Evolutionary conservation across 2,888 invertebrate genomes (phyloP).

Genomic region (Ochlodes sylvanus): DNA sequence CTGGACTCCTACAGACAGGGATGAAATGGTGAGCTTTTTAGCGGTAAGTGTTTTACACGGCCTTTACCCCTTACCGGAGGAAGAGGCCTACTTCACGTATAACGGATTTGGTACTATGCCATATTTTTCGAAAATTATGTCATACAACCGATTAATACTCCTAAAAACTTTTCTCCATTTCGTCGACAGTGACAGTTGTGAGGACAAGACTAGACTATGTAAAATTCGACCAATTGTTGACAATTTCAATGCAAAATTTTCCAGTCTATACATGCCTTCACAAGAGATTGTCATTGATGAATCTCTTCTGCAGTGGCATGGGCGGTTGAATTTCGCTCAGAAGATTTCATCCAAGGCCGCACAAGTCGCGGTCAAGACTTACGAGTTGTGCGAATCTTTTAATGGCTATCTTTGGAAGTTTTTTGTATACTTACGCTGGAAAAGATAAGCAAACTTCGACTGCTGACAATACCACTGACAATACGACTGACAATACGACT

Average conservation of each 20-base stretch:
- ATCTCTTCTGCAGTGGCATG: constrained; percentile 49
- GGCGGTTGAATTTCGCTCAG: constrained; percentile 45
- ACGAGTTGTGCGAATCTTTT: constrained; percentile 47
- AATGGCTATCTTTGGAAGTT: constrained; percentile 48
- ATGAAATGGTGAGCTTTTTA: constrained; percentile 44
- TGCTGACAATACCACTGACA: too few relatives aligned
- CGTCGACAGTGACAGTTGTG: constrained; percentile 39
- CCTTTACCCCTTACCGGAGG: constrained; percentile 44
- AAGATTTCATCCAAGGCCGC: constrained; percentile 45
- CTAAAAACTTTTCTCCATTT: constrained; percentile 46
- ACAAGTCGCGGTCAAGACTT: constrained; percentile 44
- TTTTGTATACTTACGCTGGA: constrained; percentile 44
- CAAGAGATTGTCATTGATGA: constrained; percentile 50
- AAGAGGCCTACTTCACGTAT: constrained; percentile 44
- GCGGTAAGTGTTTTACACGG: constrained; percentile 45
- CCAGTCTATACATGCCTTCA: constrained; percentile 42
- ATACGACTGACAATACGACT: too few relatives aligned
- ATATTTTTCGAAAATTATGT: constrained; percentile 45
- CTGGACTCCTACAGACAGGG: constrained; percentile 41
- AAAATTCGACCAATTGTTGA: constrained; percentile 46
- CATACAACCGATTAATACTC: constrained; percentile 45
- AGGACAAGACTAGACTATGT: constrained; percentile 37
- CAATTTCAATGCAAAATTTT: constrained; percentile 47
- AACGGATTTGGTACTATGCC: constrained; percentile 47
- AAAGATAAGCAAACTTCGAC: constrained; percentile 31